Base-by-base conservation (phyloP, 2,797 vertebrate genomes). In the Hydrocynus forskahlii region DNA sequence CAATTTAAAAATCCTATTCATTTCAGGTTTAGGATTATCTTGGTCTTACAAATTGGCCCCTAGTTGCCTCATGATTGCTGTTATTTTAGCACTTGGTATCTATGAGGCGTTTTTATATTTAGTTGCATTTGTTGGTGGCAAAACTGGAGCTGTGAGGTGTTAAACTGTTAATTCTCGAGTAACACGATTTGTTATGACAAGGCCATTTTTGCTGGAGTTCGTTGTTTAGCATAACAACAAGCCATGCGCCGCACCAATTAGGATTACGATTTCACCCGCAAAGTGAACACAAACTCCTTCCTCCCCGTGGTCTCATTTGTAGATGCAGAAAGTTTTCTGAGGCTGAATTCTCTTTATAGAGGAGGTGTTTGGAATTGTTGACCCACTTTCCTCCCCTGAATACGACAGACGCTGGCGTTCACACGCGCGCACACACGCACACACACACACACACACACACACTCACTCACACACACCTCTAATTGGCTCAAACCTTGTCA, bases 401-500 rank as follows among this genome's bases (percentile, higher is more conserved):
- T 86, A 71, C 85, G 84, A 88, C 82, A 81, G 80, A 77, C 86
- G 77, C 70, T 86, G 86, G 69, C 81, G 72, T 81, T 82, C 38
- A 76, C 86, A 82, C 35, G 4, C 35, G 3, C 3, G 3, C 3
- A 29, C 29, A 35, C 4, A 35, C 35, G 4, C 4, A 35, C 35
- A 3, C 83, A 80, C 88, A 87, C 88, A 89, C 35, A 35, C 35
- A 35, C 35, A 3, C 83, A 80, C 88, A 87, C 88, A 89, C 83
- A 75, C 74, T 72, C 29, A 76, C 86, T 83, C 83, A 80, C 88
- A 88, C 89, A 89, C 71, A 76, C 76, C 66, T 72, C 87, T 93
- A 92, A 93, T 92, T 93, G 90, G 89, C 85, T 86, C 84, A 78
- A 83, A 87, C 71, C 87, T 82, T 86, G 89, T 92, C 90, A 89